A percentile compares a stretch with the other conserved stretches of the same genome.
These are phyloP conservation scores for Drosophila rhopaloa DNA, from an alignment of 1,140 invertebrate genomes.

Conservation along the genomic window DNA sequence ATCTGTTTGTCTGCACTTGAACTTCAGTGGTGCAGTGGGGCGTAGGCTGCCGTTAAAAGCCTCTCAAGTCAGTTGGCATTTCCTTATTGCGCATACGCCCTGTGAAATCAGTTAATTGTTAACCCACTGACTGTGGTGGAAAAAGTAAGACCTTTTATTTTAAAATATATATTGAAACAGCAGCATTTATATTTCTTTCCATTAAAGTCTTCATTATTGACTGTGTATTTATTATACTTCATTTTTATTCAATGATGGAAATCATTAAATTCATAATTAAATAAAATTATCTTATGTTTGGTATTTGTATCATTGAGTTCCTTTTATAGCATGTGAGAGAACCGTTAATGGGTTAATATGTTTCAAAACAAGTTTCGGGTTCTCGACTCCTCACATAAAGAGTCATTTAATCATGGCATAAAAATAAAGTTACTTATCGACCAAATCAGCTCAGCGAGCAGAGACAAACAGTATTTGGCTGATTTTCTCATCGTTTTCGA, in stretches of 20 bases:
- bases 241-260: no score
- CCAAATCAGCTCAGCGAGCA: slow-evolving; percentile 43
- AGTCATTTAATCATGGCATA: slow-evolving; percentile 71
- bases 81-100: slow-evolving; percentile 76
- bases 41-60: slow-evolving; percentile 48
- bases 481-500: slow-evolving; percentile 69
- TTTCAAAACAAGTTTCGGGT: slow-evolving; percentile 49
- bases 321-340: slow-evolving; percentile 5
- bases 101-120: slow-evolving; percentile 21
- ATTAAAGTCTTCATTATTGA: no score
- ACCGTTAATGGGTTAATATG: slow-evolving; percentile 52
- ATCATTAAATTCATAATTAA: no score
- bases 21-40: slow-evolving; percentile 29
- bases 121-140: slow-evolving; percentile 4
- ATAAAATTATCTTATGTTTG: no score
- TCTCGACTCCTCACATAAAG: slow-evolving; percentile 43
- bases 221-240: no score
- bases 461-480: slow-evolving; percentile 33
- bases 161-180: no score
- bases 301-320: neutral
- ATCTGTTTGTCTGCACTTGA: slow-evolving; percentile 31
- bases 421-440: slow-evolving; percentile 73
- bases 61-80: slow-evolving; percentile 44
- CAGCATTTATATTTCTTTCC: no score
- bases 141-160: no score